These are phyloP conservation scores for Argyresthia albistria DNA, from an alignment of 2,888 invertebrate species.

Conservation along the genomic window DNA sequence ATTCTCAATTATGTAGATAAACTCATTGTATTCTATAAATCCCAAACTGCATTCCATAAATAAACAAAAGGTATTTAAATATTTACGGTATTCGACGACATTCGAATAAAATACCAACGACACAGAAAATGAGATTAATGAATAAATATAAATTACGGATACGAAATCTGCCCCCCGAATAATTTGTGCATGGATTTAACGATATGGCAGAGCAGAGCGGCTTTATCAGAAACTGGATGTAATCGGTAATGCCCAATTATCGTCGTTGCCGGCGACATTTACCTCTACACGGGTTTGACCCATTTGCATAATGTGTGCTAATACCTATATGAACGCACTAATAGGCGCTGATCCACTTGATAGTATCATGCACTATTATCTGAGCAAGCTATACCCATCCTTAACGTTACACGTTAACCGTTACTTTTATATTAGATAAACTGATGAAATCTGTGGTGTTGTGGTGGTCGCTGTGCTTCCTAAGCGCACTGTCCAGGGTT, in stretches of 20 bases:
- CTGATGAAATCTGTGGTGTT: no score
- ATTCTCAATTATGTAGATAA: no score
- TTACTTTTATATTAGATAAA: no score
- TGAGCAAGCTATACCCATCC: no score
- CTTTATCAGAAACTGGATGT: not conserved
- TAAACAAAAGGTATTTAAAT: not conserved
- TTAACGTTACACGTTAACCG: no score
- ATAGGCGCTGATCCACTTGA: constrained; percentile 22
- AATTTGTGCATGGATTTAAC: not conserved
- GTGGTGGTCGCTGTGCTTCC: no score
- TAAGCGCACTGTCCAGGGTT: no score
- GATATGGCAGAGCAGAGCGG: not conserved
- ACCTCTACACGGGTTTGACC: constrained; percentile 13
- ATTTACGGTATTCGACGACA: not conserved
- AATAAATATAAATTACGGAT: not conserved
- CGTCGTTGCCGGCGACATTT: not conserved
- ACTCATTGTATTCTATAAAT: no score
- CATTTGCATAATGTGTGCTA: constrained; percentile 37
- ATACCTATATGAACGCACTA: constrained; percentile 28
- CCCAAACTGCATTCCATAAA: no score
- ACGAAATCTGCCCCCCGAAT: not conserved
- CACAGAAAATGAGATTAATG: not conserved
- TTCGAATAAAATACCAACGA: not conserved
- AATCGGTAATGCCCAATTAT: not conserved
- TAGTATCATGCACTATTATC: not conserved